Conservation (phyloP, 92 coral and sea anemone genomes). For the Heteractis magnifica region DNA sequence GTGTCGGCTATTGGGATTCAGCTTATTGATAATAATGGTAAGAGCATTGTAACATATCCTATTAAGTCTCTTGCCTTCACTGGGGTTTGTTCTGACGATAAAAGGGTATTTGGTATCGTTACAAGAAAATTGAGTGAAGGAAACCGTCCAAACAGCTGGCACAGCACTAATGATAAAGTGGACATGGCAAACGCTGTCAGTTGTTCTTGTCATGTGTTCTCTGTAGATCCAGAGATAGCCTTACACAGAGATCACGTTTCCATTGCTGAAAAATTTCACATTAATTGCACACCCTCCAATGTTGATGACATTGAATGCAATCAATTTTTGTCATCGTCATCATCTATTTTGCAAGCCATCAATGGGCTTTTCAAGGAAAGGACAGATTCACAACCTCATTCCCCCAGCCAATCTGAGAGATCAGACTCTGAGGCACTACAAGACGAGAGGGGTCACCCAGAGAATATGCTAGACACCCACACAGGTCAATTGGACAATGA, state of each 20-base stretch:
- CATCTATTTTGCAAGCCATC: conserved; percentile 68
- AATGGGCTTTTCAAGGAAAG: conserved; percentile 63
- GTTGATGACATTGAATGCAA: conserved; percentile 56
- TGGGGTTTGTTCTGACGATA: conserved; percentile 91
- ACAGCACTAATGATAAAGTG: conserved; percentile 48
- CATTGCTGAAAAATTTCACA: conserved; percentile 69
- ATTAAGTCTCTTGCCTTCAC: conserved; percentile 77
- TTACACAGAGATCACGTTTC: conserved; percentile 61
- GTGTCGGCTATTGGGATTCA: conserved; percentile 68
- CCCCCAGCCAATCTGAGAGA: conserved; percentile 26
- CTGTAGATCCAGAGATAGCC: conserved; percentile 75
- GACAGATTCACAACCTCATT: conserved; percentile 40
- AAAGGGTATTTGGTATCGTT: conserved; percentile 87
- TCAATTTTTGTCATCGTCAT: conserved; percentile 81
- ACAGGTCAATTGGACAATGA: conserved; percentile 4
- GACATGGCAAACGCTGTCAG: conserved; percentile 57
- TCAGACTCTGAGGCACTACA: neutral
- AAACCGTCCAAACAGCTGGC: conserved; percentile 50
- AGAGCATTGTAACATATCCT: conserved; percentile 80
- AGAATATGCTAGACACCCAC: neutral
- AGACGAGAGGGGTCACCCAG: neutral
- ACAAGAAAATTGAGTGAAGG: conserved; percentile 68
- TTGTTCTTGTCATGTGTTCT: conserved; percentile 93
- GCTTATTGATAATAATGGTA: conserved; percentile 62
- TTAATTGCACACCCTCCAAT: conserved; percentile 47